Conservation (phyloP, 2,888 invertebrate species). For the Diadegma fenestrale region DNA sequence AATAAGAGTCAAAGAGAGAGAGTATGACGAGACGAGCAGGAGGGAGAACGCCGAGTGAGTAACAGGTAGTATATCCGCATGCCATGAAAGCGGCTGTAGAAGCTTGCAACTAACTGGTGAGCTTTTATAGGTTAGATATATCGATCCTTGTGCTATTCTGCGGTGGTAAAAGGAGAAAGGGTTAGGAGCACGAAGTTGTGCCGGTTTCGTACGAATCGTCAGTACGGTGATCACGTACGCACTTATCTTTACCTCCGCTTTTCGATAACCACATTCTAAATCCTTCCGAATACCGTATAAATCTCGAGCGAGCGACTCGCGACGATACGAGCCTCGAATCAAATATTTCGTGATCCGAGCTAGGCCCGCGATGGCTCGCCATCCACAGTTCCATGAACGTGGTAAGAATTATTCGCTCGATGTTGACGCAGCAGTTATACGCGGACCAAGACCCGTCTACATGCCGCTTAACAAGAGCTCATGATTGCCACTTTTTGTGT, state of each 20-base stretch:
- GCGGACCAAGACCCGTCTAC: neutral
- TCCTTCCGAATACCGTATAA: constrained; percentile 67
- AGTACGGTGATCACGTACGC: constrained; percentile 70
- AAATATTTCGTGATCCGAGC: constrained; percentile 65
- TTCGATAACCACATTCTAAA: constrained; percentile 70
- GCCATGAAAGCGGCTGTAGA: constrained; percentile 29
- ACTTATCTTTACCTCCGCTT: constrained; percentile 71
- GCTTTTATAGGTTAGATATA: constrained; percentile 42
- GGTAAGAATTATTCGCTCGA: constrained; percentile 69
- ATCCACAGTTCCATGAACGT: constrained; percentile 63
- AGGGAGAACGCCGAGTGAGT: constrained; percentile 14
- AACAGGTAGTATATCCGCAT: constrained; percentile 61
- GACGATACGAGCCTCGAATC: constrained; percentile 70
- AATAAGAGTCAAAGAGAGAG: neutral
- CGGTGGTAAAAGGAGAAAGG: constrained; percentile 20
- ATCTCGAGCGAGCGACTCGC: constrained; percentile 53
- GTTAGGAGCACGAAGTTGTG: constrained; percentile 16
- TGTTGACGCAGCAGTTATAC: constrained; percentile 59
- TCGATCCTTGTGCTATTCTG: constrained; percentile 54
- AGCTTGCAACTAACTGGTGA: constrained; percentile 1
- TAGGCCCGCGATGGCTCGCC: constrained; percentile 27
- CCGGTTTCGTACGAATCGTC: constrained; percentile 51
- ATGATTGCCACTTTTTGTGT: neutral
- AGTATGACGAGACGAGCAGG: neutral
- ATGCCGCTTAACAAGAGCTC: neutral